These are phyloP conservation scores for Ibidorhyncha struthersii DNA, from an alignment of 2,113 vertebrate genomes.

Conservation along the genomic window DNA sequence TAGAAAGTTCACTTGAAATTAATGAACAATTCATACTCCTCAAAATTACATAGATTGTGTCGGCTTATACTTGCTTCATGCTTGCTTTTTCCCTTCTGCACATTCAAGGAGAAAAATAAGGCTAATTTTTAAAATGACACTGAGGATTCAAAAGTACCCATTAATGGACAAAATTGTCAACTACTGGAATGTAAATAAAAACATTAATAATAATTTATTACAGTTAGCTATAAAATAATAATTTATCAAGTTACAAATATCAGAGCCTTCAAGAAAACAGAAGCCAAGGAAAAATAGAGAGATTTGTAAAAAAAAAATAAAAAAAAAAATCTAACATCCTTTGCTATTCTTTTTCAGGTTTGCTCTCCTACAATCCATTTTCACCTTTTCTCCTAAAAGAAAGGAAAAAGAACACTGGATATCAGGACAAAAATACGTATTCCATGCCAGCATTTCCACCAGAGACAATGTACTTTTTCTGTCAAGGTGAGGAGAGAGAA, in stretches of 20 bases:
- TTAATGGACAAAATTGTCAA: not conserved
- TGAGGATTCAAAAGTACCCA: not conserved
- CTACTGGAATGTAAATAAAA: not conserved
- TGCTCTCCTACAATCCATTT: not conserved
- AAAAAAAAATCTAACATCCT: not conserved
- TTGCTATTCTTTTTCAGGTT: not conserved
- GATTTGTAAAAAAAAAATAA: not conserved
- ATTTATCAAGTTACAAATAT: not conserved
- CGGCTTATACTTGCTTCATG: accelerated
- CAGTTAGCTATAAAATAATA: not conserved
- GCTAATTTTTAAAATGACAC: not conserved
- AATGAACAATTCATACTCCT: not conserved
- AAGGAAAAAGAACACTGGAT: not conserved
- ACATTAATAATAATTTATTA: not conserved
- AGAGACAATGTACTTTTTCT: not conserved
- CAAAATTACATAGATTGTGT: not conserved
- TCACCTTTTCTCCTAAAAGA: not conserved
- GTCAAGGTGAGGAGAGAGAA: not conserved
- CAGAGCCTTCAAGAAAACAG: not conserved
- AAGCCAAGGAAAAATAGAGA: not conserved
- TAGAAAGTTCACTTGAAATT: not conserved
- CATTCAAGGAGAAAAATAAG: not conserved
- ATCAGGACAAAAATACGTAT: not conserved
- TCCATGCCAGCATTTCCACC: not conserved
- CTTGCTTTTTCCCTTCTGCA: not conserved